These are phyloP conservation scores for Tinea pellionella DNA, from an alignment of 2,888 invertebrate species.

Conservation along the genomic window DNA sequence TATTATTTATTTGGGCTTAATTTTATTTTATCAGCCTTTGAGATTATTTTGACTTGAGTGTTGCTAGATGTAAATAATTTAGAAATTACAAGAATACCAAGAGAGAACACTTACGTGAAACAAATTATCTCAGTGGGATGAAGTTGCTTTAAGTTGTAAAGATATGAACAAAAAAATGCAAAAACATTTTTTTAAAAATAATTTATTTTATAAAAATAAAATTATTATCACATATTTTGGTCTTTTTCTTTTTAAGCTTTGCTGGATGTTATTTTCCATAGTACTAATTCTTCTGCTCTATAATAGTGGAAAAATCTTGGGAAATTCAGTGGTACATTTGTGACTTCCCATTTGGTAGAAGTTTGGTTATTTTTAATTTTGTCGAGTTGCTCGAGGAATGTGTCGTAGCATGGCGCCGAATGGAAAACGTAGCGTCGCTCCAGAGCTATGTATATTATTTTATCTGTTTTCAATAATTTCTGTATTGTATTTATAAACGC, in stretches of 20 bases:
- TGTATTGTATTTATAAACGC: slow-evolving; percentile 80
- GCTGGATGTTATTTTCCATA: slow-evolving; percentile 73
- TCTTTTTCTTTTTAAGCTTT: background rate
- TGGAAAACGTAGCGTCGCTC: slow-evolving; percentile 88
- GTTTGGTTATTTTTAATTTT: slow-evolving; percentile 54
- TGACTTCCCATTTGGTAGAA: slow-evolving; percentile 64
- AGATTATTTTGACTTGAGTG: too few relatives aligned
- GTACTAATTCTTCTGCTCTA: slow-evolving; percentile 78
- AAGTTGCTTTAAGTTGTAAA: background rate
- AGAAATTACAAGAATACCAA: too few relatives aligned
- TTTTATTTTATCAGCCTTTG: too few relatives aligned
- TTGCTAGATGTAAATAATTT: too few relatives aligned
- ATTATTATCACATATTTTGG: background rate
- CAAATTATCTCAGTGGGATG: too few relatives aligned
- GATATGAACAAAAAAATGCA: background rate
- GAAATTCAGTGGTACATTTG: slow-evolving; percentile 76
- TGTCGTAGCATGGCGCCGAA: slow-evolving; percentile 86
- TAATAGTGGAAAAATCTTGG: slow-evolving; percentile 87
- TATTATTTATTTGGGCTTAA: too few relatives aligned
- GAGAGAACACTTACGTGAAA: too few relatives aligned
- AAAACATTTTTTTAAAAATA: background rate
- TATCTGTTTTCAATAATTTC: slow-evolving; percentile 74
- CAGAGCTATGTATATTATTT: slow-evolving; percentile 78
- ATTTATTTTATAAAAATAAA: background rate
- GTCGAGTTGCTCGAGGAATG: slow-evolving; percentile 75